Evolutionary conservation across 1,140 invertebrate species (phyloP).

Genomic region (Heliconius eleuchia): DNA sequence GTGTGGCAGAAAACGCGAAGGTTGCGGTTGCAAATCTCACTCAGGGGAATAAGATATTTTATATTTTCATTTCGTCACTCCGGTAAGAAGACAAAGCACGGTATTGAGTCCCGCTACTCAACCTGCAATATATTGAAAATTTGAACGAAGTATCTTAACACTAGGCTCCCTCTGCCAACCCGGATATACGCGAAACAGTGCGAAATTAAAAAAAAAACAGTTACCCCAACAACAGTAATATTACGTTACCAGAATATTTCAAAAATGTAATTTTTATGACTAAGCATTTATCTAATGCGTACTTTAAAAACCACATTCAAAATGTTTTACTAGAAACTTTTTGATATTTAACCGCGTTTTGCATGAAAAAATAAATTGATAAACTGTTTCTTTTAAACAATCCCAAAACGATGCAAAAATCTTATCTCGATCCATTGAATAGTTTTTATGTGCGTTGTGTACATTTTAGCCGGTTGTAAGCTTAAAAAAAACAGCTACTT

Average conservation of each 20-base stretch:
- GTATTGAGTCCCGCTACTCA: too few relatives aligned
- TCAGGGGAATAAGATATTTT: too few relatives aligned
- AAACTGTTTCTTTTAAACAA: constrained; percentile 2
- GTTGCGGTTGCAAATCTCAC: too few relatives aligned
- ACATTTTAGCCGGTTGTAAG: background rate
- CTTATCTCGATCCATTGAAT: constrained; percentile 12
- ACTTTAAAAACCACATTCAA: background rate
- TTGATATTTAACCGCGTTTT: background rate
- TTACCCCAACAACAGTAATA: too few relatives aligned
- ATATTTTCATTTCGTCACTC: too few relatives aligned
- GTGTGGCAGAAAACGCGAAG: too few relatives aligned
- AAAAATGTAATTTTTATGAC: background rate
- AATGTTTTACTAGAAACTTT: background rate
- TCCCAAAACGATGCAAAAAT: constrained; percentile 10
- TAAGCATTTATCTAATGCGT: background rate
- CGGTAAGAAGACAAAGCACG: too few relatives aligned
- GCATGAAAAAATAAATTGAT: background rate
- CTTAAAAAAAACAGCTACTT: constrained; percentile 4
- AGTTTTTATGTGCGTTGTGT: constrained; percentile 1
- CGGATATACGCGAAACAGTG: too few relatives aligned
- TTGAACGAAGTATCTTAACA: too few relatives aligned
- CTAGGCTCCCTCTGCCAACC: too few relatives aligned
- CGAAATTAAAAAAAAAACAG: too few relatives aligned
- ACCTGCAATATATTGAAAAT: too few relatives aligned
- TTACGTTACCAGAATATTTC: background rate